Conservation (phyloP, 1,140 invertebrate species). For the Xylocopa sonorina region DNA sequence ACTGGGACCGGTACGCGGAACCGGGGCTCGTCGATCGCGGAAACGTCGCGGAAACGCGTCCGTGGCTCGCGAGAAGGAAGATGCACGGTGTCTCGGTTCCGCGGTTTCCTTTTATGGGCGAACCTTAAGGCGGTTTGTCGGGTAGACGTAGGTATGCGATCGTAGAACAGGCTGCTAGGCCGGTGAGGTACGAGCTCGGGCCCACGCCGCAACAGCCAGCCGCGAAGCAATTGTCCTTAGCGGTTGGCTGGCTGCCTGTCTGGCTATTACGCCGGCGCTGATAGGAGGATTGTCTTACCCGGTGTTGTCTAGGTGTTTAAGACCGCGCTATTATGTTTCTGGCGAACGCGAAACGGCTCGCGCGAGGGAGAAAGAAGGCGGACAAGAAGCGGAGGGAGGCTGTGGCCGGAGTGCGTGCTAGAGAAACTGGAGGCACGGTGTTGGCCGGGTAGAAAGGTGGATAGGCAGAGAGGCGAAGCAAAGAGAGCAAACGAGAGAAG, state of each 20-base stretch:
- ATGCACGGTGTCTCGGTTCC: constrained; percentile 21
- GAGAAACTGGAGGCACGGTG: not conserved
- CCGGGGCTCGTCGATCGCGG: not conserved
- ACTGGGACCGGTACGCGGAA: not conserved
- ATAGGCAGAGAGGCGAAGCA: constrained; percentile 23
- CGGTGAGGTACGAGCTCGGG: constrained; percentile 54
- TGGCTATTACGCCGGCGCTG: constrained; percentile 63
- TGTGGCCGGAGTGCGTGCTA: not conserved
- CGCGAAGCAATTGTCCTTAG: constrained; percentile 58
- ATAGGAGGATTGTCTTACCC: constrained; percentile 67
- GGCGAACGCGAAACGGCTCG: constrained; percentile 19
- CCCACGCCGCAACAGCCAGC: constrained; percentile 57
- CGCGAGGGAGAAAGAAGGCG: not conserved
- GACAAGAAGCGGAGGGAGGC: not conserved
- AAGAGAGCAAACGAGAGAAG: constrained; percentile 48
- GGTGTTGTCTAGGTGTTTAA: constrained; percentile 64
- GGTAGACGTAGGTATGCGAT: constrained; percentile 49
- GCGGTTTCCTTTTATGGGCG: constrained; percentile 55
- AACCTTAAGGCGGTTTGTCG: constrained; percentile 48
- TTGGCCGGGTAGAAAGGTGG: constrained; percentile 22
- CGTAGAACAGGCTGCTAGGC: constrained; percentile 7
- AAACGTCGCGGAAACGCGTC: not conserved
- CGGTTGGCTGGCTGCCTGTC: constrained; percentile 45
- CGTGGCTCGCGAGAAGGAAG: not conserved
- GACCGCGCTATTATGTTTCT: constrained; percentile 63